Conservation (phyloP, 2,888 invertebrate genomes). For the Euphydryas editha region DNA sequence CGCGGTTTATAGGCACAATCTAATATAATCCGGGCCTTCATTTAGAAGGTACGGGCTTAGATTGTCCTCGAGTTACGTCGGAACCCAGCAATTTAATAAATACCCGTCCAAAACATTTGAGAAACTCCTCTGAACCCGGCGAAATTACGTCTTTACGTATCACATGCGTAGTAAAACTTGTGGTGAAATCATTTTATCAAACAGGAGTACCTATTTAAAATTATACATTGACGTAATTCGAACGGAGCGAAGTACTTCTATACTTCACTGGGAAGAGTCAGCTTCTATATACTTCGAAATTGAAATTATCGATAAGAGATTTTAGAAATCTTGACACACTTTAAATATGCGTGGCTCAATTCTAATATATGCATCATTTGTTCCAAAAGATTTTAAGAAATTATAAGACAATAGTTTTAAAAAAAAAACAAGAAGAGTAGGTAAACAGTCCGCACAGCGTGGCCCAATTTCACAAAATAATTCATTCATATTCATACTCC, state of each 20-base stretch:
- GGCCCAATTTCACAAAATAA: conserved; percentile 72
- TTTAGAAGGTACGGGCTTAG: conserved; percentile 65
- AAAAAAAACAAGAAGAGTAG: conserved; percentile 44
- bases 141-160: conserved; percentile 53
- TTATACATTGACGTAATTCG: conserved; percentile 6
- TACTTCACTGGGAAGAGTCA: not conserved
- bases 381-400: not conserved
- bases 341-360: not conserved
- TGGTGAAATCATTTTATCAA: conserved; percentile 34
- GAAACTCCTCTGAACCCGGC: conserved; percentile 61
- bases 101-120: conserved; percentile 67
- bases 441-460: conserved; percentile 49
- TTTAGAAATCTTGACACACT: too few relatives aligned
- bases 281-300: not conserved
- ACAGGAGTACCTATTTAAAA: conserved; percentile 9
- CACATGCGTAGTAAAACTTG: conserved; percentile 34
- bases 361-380: conserved; percentile 14
- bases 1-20: conserved; percentile 51
- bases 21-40: conserved; percentile 64
- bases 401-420: conserved; percentile 8
- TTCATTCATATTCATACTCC: conserved; percentile 79
- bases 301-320: too few relatives aligned
- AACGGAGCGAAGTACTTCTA: not conserved
- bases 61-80: conserved; percentile 62
- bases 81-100: conserved; percentile 77